phyloP scores from a whole-genome alignment of 2,888 invertebrate species.

The Rutpela maculata region DNA sequence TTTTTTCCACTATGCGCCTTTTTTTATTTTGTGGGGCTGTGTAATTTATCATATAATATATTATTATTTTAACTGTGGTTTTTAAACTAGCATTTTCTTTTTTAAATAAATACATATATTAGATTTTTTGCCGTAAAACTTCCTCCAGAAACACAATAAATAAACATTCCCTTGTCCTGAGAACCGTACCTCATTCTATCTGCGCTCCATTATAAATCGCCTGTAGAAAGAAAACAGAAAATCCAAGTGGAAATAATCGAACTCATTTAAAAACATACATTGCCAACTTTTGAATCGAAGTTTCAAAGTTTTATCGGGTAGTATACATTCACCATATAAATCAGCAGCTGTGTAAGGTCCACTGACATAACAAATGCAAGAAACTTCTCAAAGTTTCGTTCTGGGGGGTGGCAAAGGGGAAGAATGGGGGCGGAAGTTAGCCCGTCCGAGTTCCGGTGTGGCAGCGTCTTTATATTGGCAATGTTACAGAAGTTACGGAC shows the following conservation, averaged over 20 bases:
- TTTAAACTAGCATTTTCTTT: no score
- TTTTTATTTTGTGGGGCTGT: no score
- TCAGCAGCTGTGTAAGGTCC: constrained; percentile 70
- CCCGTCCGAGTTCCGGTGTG: constrained; percentile 54
- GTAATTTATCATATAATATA: no score
- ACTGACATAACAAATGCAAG: constrained; percentile 72
- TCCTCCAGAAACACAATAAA: neutral
- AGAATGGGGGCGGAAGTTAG: constrained; percentile 46
- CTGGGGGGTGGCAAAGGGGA: constrained; percentile 23
- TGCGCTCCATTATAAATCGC: constrained; percentile 32
- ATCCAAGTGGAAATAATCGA: constrained; percentile 51
- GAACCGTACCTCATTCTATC: constrained; percentile 2
- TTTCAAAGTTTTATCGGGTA: constrained; percentile 69
- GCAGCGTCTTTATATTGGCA: constrained; percentile 54
- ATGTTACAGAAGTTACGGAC: constrained; percentile 57
- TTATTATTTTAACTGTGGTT: no score
- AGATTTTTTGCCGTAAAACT: no score
- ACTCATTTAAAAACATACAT: constrained; percentile 67
- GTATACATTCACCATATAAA: constrained; percentile 69
- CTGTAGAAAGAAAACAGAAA: constrained; percentile 38
- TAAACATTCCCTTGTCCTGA: constrained; percentile 9
- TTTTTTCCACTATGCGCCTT: no score
- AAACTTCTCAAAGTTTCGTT: constrained; percentile 64
- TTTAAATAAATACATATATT: no score
- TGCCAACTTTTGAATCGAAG: constrained; percentile 61